These are phyloP conservation scores for Galeopsomyia nigrocyanea DNA, from an alignment of 2,888 invertebrate species.

Conservation along the genomic window DNA sequence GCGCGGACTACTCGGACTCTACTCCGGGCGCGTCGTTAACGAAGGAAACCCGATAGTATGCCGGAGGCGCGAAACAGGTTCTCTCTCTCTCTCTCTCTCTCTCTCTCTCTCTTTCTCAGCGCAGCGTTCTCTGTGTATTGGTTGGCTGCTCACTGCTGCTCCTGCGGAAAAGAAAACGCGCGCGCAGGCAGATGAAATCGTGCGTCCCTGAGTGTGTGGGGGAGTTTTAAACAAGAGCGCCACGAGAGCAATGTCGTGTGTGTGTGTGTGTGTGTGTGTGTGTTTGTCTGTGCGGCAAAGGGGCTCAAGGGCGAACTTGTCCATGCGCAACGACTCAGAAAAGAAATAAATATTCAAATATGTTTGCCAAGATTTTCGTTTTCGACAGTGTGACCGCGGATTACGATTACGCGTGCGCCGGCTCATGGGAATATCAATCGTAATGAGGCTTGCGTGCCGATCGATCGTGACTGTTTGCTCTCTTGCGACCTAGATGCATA, in stretches of 20 bases:
- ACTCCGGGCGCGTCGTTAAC: slow-evolving; percentile 35
- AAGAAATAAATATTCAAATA: too few species aligned
- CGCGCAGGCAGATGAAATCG: slow-evolving; percentile 43
- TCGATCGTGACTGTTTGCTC: slow-evolving; percentile 32
- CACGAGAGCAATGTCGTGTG: slow-evolving; percentile 44
- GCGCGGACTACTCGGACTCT: too few species aligned
- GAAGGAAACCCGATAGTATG: slow-evolving; percentile 46
- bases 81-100: slow-evolving; percentile 11
- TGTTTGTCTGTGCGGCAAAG: not conserved
- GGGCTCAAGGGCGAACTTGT: slow-evolving; percentile 63
- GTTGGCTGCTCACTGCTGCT: not conserved
- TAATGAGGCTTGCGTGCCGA: slow-evolving; percentile 14
- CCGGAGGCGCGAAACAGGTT: slow-evolving; percentile 46
- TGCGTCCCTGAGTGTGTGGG: slow-evolving; percentile 57
- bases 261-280: not conserved
- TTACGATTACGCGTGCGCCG: too few species aligned
- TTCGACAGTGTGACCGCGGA: too few species aligned
- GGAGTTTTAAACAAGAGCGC: slow-evolving; percentile 67
- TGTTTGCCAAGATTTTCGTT: too few species aligned
- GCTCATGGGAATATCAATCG: too few species aligned
- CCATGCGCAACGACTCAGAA: too few species aligned
- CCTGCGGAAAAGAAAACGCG: slow-evolving; percentile 41
- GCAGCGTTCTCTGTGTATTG: too few species aligned
- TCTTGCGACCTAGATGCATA: slow-evolving; percentile 49
- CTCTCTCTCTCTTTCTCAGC: not conserved